phyloP scores from a whole-genome alignment of 1,140 invertebrate species.

The Copidosoma floridanum region DNA sequence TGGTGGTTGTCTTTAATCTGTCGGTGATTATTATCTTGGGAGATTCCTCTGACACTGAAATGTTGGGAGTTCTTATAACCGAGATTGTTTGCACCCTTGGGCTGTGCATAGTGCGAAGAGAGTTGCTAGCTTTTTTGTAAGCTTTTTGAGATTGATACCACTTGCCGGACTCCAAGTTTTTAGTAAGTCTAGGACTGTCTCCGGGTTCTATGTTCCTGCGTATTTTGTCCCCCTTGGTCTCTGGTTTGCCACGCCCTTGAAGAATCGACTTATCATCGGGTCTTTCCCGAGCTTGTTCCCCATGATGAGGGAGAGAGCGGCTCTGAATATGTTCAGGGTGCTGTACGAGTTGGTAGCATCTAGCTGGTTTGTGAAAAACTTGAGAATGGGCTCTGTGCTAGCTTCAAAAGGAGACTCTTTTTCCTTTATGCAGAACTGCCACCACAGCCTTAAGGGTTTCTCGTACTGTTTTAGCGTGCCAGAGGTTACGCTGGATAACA shows the following conservation, averaged over 20 bases:
- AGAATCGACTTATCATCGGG: constrained; percentile 25
- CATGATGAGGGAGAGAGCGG: constrained; percentile 18
- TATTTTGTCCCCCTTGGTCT: constrained; percentile 30
- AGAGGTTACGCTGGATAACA: constrained; percentile 32
- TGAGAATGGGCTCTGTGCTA: constrained; percentile 1
- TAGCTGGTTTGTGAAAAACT: constrained; percentile 9
- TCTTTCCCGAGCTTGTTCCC: constrained; percentile 18
- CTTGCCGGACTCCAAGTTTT: neutral
- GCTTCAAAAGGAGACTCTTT: constrained; percentile 7
- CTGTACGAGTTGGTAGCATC: neutral
- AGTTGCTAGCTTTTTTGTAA: neutral
- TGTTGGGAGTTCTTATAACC: too few relatives aligned
- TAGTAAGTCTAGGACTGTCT: constrained; percentile 27
- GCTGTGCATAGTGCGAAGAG: neutral
- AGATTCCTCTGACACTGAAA: too few relatives aligned
- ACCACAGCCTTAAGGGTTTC: constrained; percentile 32
- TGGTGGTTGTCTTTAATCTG: too few relatives aligned
- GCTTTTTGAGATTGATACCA: neutral
- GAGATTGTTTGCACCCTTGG: neutral
- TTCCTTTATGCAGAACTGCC: constrained; percentile 30
- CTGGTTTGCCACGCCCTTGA: constrained; percentile 29
- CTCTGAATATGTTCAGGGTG: constrained; percentile 3
- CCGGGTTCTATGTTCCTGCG: constrained; percentile 30
- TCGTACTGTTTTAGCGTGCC: constrained; percentile 37
- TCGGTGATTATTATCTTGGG: too few relatives aligned